A percentile compares a stretch with the other conserved stretches of the same genome.
phyloP scores from a whole-genome alignment of 2,797 vertebrate genomes.

The Poeciliopsis paucimaculata region DNA sequence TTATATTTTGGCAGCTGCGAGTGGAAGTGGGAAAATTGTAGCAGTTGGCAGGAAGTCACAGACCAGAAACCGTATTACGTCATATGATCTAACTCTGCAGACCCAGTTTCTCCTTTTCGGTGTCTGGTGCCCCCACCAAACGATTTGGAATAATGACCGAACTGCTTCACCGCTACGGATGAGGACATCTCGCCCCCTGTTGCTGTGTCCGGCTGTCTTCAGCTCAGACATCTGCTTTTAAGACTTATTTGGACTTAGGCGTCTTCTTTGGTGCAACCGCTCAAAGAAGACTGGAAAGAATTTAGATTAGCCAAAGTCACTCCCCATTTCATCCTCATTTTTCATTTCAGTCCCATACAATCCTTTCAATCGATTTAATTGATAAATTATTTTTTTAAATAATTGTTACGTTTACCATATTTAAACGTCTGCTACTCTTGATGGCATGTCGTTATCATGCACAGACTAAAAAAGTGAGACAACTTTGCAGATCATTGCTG shows the following conservation, averaged over 20 bases:
- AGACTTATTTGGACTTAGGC: background rate
- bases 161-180: slow-evolving; percentile 46
- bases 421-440: background rate
- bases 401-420: background rate
- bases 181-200: slow-evolving; percentile 37
- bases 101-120: slow-evolving; percentile 54
- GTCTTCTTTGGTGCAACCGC: slow-evolving; percentile 8
- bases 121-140: slow-evolving; percentile 60
- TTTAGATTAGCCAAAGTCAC: background rate
- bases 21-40: slow-evolving; percentile 64
- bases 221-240: slow-evolving; percentile 29
- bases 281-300: background rate
- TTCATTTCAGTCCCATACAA: background rate
- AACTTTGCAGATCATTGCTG: background rate
- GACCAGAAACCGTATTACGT: slow-evolving; percentile 67
- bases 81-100: slow-evolving; percentile 63
- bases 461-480: background rate
- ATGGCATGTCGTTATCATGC: background rate
- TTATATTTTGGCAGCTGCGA: slow-evolving; percentile 55
- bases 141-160: slow-evolving; percentile 58
- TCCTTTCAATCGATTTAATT: background rate
- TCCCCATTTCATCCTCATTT: background rate
- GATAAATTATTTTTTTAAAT: background rate
- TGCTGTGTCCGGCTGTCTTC: slow-evolving; percentile 24
- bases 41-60: slow-evolving; percentile 62